Percentiles rank a stretch among this genome's conserved stretches.
phyloP scores from a whole-genome alignment of 2,888 invertebrate genomes.

The Spilarctia lutea region DNA sequence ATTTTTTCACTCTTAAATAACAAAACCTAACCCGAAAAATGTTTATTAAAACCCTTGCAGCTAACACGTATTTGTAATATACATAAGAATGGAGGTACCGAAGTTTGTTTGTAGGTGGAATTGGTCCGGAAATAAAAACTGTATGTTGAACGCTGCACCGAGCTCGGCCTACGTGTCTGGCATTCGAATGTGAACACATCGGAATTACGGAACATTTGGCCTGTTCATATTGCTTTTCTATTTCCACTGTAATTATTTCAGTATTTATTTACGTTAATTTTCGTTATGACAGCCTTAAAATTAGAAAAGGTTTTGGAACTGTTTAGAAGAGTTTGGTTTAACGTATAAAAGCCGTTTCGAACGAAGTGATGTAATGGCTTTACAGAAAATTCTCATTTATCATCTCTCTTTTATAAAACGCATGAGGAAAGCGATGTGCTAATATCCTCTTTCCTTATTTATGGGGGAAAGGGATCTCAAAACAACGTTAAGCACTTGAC shows the following conservation, averaged over 20 bases:
- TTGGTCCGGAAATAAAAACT: conserved; percentile 70
- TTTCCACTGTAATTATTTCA: conserved; percentile 20
- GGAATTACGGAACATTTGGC: conserved; percentile 29
- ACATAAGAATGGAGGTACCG: conserved; percentile 48
- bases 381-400: neutral
- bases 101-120: conserved; percentile 63
- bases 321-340: neutral
- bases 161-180: conserved; percentile 65
- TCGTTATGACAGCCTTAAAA: neutral
- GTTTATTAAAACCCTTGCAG: conserved; percentile 30
- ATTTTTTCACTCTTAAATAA: neutral
- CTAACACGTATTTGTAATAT: conserved; percentile 47
- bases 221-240: conserved; percentile 29
- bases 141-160: conserved; percentile 67
- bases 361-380: neutral
- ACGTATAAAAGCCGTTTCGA: neutral
- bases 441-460: too few species aligned
- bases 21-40: conserved; percentile 13
- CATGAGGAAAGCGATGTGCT: too few species aligned
- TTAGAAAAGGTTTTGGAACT: neutral
- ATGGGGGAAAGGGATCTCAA: too few species aligned
- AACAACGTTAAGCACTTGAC: too few species aligned
- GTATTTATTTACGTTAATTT: neutral
- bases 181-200: conserved; percentile 57
- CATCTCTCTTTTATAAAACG: neutral